phyloP scores from a whole-genome alignment of 30 jellyfish, hydroid and myxozoan species.

The Cassiopea andromeda region DNA sequence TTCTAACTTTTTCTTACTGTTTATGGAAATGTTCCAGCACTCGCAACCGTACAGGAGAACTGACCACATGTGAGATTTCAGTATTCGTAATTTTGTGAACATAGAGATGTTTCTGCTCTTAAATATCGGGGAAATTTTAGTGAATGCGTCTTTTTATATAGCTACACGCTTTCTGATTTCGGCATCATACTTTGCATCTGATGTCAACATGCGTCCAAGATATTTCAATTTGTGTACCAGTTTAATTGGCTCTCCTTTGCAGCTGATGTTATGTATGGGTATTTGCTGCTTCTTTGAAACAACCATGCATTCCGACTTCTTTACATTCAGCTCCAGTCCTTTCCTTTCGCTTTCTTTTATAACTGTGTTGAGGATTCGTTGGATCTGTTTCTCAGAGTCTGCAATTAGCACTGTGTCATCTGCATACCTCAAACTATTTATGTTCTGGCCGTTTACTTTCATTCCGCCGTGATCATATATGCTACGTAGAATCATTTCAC shows the following conservation, averaged over 20 bases:
- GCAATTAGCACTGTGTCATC: constrained; percentile 1
- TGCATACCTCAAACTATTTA: background rate
- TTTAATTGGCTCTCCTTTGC: background rate
- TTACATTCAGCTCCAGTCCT: background rate
- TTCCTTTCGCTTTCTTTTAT: background rate
- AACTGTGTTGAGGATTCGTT: background rate
- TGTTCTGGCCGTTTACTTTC: background rate
- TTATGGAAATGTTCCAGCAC: background rate
- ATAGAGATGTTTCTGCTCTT: background rate
- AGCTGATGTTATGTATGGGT: background rate
- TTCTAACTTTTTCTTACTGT: background rate
- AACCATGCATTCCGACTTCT: background rate
- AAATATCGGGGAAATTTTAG: background rate
- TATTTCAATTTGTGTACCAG: background rate
- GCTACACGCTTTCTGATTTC: background rate
- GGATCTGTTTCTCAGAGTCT: background rate
- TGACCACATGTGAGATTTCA: constrained; percentile 7
- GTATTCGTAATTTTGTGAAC: background rate
- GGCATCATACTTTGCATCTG: background rate
- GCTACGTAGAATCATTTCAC: background rate
- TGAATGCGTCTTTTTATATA: background rate
- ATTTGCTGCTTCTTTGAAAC: background rate
- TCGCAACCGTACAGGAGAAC: background rate
- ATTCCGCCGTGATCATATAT: background rate
- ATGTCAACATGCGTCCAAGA: background rate